These are phyloP conservation scores for Hirtodrosophila histrioides DNA, from an alignment of 2,888 invertebrate species.

Conservation along the genomic window DNA sequence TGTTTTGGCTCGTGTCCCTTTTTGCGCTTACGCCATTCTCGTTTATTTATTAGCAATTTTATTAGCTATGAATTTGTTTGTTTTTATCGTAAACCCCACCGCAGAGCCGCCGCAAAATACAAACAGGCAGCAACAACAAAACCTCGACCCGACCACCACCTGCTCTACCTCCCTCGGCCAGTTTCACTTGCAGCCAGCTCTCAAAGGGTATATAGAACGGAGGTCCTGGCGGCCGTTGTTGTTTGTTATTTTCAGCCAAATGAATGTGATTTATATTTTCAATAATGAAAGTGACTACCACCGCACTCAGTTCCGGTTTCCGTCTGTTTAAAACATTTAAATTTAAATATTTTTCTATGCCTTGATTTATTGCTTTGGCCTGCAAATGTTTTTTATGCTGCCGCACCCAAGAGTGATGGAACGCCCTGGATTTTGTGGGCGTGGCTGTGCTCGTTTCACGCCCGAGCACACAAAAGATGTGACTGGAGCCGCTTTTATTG, in stretches of 20 bases:
- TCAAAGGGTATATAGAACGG: slow-evolving; percentile 57
- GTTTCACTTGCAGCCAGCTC: slow-evolving; percentile 41
- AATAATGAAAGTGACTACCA: slow-evolving; percentile 79
- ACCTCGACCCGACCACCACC: background rate
- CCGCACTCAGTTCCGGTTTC: slow-evolving; percentile 47
- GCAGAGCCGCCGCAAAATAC: slow-evolving; percentile 48
- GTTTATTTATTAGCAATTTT: slow-evolving; percentile 80
- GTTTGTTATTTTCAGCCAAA: slow-evolving; percentile 54
- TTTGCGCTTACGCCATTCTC: slow-evolving; percentile 80
- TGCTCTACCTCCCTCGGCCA: slow-evolving; percentile 6
- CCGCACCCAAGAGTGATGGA: slow-evolving; percentile 2
- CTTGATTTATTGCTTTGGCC: slow-evolving; percentile 70
- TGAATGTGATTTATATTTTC: slow-evolving; percentile 79
- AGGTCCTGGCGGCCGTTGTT: slow-evolving; percentile 13
- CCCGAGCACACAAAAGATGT: slow-evolving; percentile 65
- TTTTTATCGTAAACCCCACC: slow-evolving; percentile 73
- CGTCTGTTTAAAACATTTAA: slow-evolving; percentile 72
- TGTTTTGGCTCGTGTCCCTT: slow-evolving; percentile 75
- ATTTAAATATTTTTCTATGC: slow-evolving; percentile 80
- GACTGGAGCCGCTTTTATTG: slow-evolving; percentile 64
- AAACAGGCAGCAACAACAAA: slow-evolving; percentile 44
- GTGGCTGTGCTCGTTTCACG: slow-evolving; percentile 58
- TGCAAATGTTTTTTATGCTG: slow-evolving; percentile 31
- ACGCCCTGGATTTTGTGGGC: slow-evolving; percentile 7
- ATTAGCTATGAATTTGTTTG: slow-evolving; percentile 80